Percentiles rank a stretch among this genome's conserved stretches.
Evolutionary conservation across 1,140 invertebrate species (phyloP).

Genomic region (Macrotrachela quadricornifera): DNA sequence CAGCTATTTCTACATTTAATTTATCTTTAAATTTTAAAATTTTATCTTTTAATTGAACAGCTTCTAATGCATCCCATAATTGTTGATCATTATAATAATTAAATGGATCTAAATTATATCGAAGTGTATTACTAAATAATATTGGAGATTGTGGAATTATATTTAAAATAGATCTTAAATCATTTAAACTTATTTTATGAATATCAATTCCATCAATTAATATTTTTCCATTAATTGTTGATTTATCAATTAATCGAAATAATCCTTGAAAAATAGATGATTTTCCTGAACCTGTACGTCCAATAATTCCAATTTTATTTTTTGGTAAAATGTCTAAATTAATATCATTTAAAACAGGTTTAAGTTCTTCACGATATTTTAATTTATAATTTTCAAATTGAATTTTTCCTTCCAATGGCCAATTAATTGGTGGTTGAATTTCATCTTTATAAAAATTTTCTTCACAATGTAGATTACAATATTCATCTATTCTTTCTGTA

Average conservation of each 20-base stretch:
- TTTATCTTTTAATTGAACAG: too few species aligned
- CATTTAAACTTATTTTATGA: too few species aligned
- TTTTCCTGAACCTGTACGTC: constrained; percentile 77
- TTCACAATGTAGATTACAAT: constrained; percentile 22
- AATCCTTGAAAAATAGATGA: constrained; percentile 27
- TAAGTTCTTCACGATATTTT: neutral
- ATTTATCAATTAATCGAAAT: constrained; percentile 17
- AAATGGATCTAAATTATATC: too few species aligned
- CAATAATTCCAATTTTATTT: constrained; percentile 44
- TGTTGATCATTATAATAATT: too few species aligned
- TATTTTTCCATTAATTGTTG: constrained; percentile 19
- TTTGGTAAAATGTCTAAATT: neutral
- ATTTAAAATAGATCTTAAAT: too few species aligned
- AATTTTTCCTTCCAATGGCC: constrained; percentile 11
- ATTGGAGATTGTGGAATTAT: too few species aligned
- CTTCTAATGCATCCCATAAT: too few species aligned
- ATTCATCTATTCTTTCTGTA: constrained; percentile 57
- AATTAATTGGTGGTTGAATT: neutral
- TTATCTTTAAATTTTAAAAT: too few species aligned
- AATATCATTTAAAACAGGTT: constrained; percentile 1
- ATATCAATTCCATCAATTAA: too few species aligned
- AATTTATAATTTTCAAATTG: constrained; percentile 1
- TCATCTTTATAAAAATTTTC: constrained; percentile 9
- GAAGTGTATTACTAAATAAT: too few species aligned
- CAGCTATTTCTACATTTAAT: too few species aligned